Conservation (phyloP, 2,113 vertebrate genomes). For the Mandrillus leucophaeus region DNA sequence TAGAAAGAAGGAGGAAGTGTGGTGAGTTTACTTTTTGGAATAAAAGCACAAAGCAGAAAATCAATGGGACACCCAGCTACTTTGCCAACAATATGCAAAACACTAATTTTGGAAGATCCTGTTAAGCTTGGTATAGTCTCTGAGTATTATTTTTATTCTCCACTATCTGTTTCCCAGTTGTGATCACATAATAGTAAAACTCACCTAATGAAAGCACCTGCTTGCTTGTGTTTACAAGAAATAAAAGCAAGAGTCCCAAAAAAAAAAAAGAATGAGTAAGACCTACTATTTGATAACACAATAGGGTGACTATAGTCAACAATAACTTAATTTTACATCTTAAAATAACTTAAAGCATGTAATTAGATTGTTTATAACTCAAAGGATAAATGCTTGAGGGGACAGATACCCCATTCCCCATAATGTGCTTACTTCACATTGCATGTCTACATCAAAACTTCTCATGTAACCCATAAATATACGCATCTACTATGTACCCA, state of each 20-base stretch:
- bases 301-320: no score
- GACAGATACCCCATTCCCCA: no score
- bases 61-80: not conserved
- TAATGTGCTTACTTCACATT: no score
- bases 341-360: no score
- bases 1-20: not conserved
- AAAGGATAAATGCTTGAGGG: no score
- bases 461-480: no score
- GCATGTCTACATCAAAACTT: no score
- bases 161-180: not conserved
- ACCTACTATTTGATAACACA: no score
- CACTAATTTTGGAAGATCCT: not conserved
- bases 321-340: no score
- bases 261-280: no score
- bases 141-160: not conserved
- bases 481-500: no score
- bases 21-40: not conserved
- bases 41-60: not conserved
- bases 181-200: not conserved
- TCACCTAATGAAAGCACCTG: not conserved
- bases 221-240: slow-evolving; percentile 20
- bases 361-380: no score
- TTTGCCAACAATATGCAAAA: not conserved
- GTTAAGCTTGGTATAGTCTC: not conserved
- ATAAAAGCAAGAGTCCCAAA: not conserved